Percentiles rank a stretch among this genome's conserved stretches.
Conservation (phyloP, 2,888 invertebrate species). For the Didymodactylos carnosus region DNA sequence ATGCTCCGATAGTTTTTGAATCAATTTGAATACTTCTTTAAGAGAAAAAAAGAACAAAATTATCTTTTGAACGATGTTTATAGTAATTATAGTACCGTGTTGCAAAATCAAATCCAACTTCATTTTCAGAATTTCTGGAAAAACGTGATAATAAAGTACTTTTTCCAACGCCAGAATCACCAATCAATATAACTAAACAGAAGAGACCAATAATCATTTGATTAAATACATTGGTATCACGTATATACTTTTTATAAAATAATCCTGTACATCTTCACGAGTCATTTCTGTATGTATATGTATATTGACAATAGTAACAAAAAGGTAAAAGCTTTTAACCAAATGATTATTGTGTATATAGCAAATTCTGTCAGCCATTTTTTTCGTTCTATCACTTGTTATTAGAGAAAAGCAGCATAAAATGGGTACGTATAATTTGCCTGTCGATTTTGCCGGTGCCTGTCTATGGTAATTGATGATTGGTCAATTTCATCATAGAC, state of each 20-base stretch:
- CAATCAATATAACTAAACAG: constrained; percentile 90
- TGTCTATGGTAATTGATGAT: too few species aligned
- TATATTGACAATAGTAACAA: too few species aligned
- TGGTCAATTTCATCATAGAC: too few species aligned
- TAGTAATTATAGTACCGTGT: constrained; percentile 31
- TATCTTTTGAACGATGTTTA: neutral
- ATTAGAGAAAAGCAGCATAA: too few species aligned
- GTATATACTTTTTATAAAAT: constrained; percentile 84
- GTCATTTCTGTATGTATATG: too few species aligned
- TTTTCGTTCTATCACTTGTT: too few species aligned
- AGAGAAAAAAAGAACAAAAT: neutral
- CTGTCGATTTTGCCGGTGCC: too few species aligned
- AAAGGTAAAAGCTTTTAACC: too few species aligned
- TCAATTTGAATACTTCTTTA: constrained; percentile 10
- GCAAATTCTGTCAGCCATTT: too few species aligned
- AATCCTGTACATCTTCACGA: constrained; percentile 93
- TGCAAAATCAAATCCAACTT: constrained; percentile 99
- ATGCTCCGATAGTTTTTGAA: constrained; percentile 13
- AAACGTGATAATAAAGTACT: constrained; percentile 96
- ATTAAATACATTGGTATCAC: neutral
- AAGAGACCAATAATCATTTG: neutral
- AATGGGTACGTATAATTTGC: too few species aligned
- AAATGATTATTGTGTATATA: too few species aligned
- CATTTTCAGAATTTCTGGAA: constrained; percentile 98
- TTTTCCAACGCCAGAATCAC: constrained; percentile 98